A percentile compares a stretch with the other conserved stretches of the same genome.
These are phyloP conservation scores for Palythoa grandiflora DNA, from an alignment of 92 coral and sea anemone species.

Conservation along the genomic window DNA sequence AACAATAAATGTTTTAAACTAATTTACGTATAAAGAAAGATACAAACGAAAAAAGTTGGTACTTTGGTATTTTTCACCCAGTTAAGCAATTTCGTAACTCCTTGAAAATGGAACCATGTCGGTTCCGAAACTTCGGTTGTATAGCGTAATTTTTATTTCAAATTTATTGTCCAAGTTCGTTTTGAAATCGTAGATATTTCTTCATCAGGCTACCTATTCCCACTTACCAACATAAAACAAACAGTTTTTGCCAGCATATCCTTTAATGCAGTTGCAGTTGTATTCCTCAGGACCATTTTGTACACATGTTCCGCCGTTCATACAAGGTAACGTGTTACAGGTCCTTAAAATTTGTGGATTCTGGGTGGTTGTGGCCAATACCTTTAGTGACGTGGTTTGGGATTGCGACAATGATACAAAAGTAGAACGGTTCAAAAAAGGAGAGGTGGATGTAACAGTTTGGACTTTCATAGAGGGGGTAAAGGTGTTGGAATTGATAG, in stretches of 20 bases:
- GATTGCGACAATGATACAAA: background rate
- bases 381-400: background rate
- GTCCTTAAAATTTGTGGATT: background rate
- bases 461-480: background rate
- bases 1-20: too few species aligned
- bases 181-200: too few species aligned
- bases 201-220: background rate
- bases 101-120: too few species aligned
- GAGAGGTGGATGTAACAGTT: background rate
- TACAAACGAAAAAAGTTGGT: too few species aligned
- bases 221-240: constrained; percentile 36
- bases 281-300: background rate
- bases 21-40: too few species aligned
- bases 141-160: too few species aligned
- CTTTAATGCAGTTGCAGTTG: background rate
- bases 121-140: too few species aligned
- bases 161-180: too few species aligned
- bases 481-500: background rate
- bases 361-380: background rate
- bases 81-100: too few species aligned
- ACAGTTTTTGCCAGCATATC: constrained; percentile 26
- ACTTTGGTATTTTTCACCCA: too few species aligned
- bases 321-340: constrained; percentile 11
- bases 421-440: background rate
- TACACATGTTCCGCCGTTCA: constrained; percentile 37